Evolutionary conservation across 2,113 vertebrate genomes (phyloP), one percentile per base, ranked within the genome.

Genomic region (Sapajus apella): DNA sequence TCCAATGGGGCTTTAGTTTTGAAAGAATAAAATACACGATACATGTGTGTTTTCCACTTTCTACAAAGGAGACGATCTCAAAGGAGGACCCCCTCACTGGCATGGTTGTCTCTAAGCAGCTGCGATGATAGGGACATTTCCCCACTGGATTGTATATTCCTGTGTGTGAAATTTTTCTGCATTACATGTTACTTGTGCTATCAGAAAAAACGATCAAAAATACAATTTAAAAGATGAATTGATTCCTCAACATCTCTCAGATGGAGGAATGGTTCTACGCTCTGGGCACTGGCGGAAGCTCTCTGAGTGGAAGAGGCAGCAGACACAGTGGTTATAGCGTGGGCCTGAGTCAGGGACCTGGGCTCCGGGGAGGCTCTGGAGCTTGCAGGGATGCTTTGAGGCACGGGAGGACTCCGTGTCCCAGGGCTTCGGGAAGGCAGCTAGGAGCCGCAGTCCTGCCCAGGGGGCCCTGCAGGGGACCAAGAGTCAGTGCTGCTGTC

Each of bases 31-130:
- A 5, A 17, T 0, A 1, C 6, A 17, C 7, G 1, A 1, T 2
- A 1, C 8, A 1, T 23, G 0, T 4, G 20, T 3, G 10, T 10
- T 16, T 55, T 64, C 17, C 14, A 27, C 17, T 45, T 32, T n/a
- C 13, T 2, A 21, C 2, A 6, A 2, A 56, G 40, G 64, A 13
- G 1, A 3, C 2, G 23, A 23, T n/a, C 47, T 45, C 6, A 1
- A 2, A 1, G 55, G 17, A 17, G 14, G 5, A 0, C 0, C 11
- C 0, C n/a, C 5, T 20, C 17, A 5, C 21, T 8, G 1, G 66
- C 0, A 6, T 50, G 16, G 7, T 3, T 23, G 10, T 18, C 25
- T n/a, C 45, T 16, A 13, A 4, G 35, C 0, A 3, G 50, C 52
- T 17, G 4, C 47, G 92, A 17, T 45, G 0, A 18, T 20, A 16